A percentile compares a stretch with the other conserved stretches of the same genome.
Conservation (phyloP, 2,113 vertebrate genomes). For the Caracal caracal region DNA sequence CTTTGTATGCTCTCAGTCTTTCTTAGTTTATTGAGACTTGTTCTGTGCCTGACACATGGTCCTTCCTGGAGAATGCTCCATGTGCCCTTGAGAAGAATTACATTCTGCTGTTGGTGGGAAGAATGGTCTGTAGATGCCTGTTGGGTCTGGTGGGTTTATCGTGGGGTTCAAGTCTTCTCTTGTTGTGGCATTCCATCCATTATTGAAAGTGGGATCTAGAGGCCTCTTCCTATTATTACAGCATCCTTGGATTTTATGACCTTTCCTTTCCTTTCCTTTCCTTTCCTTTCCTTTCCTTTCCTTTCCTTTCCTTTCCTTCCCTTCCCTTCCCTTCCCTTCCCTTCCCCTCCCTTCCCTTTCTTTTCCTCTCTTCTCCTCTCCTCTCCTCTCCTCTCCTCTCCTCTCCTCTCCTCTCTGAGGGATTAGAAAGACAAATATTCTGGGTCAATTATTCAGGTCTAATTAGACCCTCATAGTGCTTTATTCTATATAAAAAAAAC, state of each 20-base stretch:
- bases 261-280: neutral
- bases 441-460: neutral
- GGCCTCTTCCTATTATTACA: neutral
- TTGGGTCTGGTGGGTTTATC: neutral
- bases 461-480: neutral
- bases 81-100: neutral
- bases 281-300: fast-evolving
- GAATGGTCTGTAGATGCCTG: neutral
- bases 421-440: neutral
- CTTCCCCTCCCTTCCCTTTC: no score
- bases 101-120: neutral
- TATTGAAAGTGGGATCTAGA: neutral
- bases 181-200: neutral
- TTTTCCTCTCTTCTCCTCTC: no score
- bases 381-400: neutral
- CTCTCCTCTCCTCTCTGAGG: neutral
- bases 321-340: fast-evolving
- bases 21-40: neutral
- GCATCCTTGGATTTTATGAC: neutral
- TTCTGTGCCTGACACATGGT: neutral
- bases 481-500: neutral
- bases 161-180: neutral
- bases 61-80: neutral
- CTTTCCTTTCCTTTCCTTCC: no score
- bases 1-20: neutral